Conservation (phyloP, 2,113 vertebrate genomes). For the Mohoua ochrocephala region DNA sequence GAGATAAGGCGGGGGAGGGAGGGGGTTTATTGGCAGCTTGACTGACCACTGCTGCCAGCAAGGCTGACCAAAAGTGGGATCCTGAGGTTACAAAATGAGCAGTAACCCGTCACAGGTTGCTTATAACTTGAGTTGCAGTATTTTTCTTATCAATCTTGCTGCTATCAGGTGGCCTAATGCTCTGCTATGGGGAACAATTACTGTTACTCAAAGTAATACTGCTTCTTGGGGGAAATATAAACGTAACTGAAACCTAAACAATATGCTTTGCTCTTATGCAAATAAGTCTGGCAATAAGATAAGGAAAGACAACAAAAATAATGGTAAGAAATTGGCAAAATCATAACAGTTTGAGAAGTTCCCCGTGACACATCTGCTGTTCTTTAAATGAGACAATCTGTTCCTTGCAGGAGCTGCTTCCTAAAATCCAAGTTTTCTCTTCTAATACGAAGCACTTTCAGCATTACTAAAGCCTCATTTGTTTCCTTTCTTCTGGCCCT, state of each 20-base stretch:
- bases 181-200: neutral
- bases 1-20: neutral
- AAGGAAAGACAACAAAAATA: conserved; percentile 20
- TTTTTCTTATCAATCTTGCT: neutral
- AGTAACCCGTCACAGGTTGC: neutral
- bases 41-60: neutral
- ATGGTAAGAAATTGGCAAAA: conserved; percentile 3
- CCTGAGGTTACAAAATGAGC: neutral
- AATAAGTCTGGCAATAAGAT: neutral
- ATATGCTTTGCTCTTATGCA: neutral
- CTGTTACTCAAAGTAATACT: neutral
- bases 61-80: neutral
- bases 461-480: neutral
- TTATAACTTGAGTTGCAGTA: neutral
- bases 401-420: neutral
- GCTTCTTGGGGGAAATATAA: neutral
- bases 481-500: neutral
- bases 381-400: conserved; percentile 14
- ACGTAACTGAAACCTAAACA: neutral
- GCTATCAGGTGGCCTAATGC: neutral
- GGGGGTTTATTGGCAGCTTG: neutral
- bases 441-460: neutral
- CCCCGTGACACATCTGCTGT: neutral
- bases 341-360: neutral
- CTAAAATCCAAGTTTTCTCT: neutral